Percentiles rank a stretch among this genome's conserved stretches.
These are phyloP conservation scores for Shargacucullia verbasci DNA, from an alignment of 2,888 invertebrate genomes.

Conservation along the genomic window DNA sequence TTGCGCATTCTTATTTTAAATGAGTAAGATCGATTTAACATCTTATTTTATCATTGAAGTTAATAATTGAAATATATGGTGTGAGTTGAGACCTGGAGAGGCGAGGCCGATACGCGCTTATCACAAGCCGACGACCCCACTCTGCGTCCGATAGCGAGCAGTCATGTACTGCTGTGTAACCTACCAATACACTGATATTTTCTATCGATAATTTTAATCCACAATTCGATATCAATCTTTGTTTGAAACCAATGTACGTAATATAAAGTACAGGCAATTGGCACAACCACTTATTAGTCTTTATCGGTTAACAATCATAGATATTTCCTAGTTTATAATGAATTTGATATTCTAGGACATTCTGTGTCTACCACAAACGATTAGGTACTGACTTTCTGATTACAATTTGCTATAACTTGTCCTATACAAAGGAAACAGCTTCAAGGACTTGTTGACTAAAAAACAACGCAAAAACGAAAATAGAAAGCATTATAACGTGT, in stretches of 20 bases:
- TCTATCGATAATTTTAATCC: constrained; percentile 45
- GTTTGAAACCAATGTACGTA: constrained; percentile 27
- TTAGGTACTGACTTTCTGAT: constrained; percentile 1
- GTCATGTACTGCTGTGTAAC: constrained; percentile 35
- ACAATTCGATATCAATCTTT: constrained; percentile 36
- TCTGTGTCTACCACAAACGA: constrained; percentile 13
- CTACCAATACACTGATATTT: constrained; percentile 30
- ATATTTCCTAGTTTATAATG: constrained; percentile 18
- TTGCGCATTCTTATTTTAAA: constrained; percentile 29
- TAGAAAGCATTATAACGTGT: constrained; percentile 43
- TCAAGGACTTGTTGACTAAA: constrained; percentile 34
- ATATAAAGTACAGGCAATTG: constrained; percentile 38
- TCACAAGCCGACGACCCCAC: constrained; percentile 69
- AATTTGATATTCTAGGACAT: constrained; percentile 35
- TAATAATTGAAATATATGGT: constrained; percentile 65
- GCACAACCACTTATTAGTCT: constrained; percentile 34
- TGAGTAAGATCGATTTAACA: constrained; percentile 44
- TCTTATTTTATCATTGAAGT: constrained; percentile 60
- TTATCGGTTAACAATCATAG: constrained; percentile 44
- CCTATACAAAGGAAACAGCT: constrained; percentile 22
- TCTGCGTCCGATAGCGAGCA: constrained; percentile 50
- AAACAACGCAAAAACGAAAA: constrained; percentile 22
- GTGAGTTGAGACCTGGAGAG: constrained; percentile 61
- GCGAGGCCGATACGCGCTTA: constrained; percentile 62
- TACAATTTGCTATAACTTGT: not conserved